Evolutionary conservation across 2,888 invertebrate species (phyloP), one percentile per base, ranked within the genome.

Genomic region (Dione vanillae): DNA sequence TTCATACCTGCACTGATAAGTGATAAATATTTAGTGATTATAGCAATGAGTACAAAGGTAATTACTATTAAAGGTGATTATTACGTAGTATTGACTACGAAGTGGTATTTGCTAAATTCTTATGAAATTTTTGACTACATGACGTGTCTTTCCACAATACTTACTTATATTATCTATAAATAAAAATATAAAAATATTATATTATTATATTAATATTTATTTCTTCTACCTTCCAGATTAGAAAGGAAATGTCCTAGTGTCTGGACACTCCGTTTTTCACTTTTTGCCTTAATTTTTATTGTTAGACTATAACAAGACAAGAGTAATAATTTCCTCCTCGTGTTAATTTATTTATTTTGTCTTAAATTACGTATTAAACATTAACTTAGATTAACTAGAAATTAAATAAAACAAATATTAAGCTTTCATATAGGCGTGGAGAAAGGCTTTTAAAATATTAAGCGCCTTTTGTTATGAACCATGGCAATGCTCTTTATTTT

Each of bases 71-170:
- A n/a, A n/a, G n/a, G n/a, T n/a, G n/a, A n/a, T n/a, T n/a, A n/a
- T n/a, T n/a, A n/a, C n/a, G n/a, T n/a, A n/a, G n/a, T n/a, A n/a
- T n/a, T n/a, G n/a, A 16, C 9, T 47, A 10, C n/a, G n/a, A n/a
- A 47, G 47, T 16, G 10, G 9, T 45, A 80, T 87, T 89, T 89
- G 78, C 62, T 72, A 73, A 81, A 79, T 89, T 27, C 27, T 27
- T 27, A 2, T 27, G 27, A 88, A 87, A 85, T 82, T 89, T 87
- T 89, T 80, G 73, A 70, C 67, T 76, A 76, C 79, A n/a, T n/a
- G n/a, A 75, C 62, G 67, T 68, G 54, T 69, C 69, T 65, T 45
- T 71, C 70, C 74, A 66, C 51, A 51, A n/a, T 27, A 5, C 67
- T 72, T 54, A 61, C 71, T 47, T 41, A 16, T 66, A 70, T 47